Percentiles rank a stretch among this genome's conserved stretches.
These are phyloP conservation scores for Diplodus puntazzo DNA, from an alignment of 2,797 vertebrate genomes.

Conservation along the genomic window DNA sequence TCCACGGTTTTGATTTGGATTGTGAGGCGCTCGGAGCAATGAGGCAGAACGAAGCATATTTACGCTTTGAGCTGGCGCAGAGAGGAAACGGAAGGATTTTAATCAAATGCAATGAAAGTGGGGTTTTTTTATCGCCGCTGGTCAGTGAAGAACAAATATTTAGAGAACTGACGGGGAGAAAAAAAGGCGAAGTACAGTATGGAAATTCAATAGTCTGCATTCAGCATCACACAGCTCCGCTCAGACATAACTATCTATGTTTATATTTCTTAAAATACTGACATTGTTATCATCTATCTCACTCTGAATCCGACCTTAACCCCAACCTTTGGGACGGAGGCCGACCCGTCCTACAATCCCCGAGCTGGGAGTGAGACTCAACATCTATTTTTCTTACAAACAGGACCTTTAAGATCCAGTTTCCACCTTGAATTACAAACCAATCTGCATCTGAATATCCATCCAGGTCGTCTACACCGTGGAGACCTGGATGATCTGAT, in stretches of 20 bases:
- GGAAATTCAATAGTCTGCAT: conserved; percentile 12
- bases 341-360: no score
- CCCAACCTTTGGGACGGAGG: no score
- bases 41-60: conserved; percentile 60
- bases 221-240: not conserved
- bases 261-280: not conserved
- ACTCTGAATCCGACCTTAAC: no score
- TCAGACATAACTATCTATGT: not conserved
- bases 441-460: not conserved
- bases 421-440: not conserved
- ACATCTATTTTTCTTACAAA: no score
- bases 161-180: not conserved
- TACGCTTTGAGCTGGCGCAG: conserved; percentile 53
- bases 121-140: conserved; percentile 42
- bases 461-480: no score
- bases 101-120: conserved; percentile 63
- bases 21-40: conserved; percentile 48
- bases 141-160: conserved; percentile 54
- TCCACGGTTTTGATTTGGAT: conserved; percentile 56
- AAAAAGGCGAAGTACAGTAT: conserved; percentile 19
- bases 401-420: not conserved
- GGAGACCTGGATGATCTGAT: no score
- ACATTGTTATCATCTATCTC: no score
- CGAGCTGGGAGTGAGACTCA: no score
- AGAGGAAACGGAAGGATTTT: conserved; percentile 41